phyloP scores from a whole-genome alignment of 2,888 invertebrate species.

The Scrobipalpa atriplicella region DNA sequence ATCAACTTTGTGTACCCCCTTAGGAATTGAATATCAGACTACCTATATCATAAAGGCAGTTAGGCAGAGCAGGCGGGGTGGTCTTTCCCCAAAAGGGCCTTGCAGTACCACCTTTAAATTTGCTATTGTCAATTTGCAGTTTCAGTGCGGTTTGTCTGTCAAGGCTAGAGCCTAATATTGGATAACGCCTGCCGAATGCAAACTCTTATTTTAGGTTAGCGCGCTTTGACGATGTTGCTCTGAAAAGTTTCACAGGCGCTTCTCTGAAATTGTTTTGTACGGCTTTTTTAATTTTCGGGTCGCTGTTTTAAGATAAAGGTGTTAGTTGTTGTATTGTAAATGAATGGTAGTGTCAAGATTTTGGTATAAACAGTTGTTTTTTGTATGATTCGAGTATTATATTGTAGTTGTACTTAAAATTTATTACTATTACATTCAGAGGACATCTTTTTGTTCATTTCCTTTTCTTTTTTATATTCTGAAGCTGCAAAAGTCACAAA shows the following conservation, averaged over 20 bases:
- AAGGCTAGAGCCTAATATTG: conserved; percentile 2
- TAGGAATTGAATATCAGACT: no score
- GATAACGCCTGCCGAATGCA: conserved; percentile 23
- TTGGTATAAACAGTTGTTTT: background rate
- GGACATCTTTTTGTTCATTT: background rate
- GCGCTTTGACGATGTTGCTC: conserved; percentile 13
- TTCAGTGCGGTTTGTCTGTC: background rate
- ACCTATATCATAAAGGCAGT: no score
- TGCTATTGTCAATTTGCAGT: background rate
- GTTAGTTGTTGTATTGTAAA: background rate
- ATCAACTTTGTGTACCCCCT: no score
- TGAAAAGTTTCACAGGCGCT: conserved; percentile 3
- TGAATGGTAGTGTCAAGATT: background rate
- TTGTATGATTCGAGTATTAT: no score
- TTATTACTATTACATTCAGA: background rate
- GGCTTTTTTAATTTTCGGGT: background rate
- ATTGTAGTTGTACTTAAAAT: no score
- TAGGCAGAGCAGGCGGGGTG: no score
- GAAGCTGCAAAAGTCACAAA: background rate
- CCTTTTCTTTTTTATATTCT: background rate
- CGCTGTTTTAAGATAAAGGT: conserved; percentile 1
- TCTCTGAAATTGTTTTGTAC: background rate
- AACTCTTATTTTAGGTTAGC: background rate
- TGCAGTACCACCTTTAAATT: no score
- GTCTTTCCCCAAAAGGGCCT: no score